These are phyloP conservation scores for Epizoanthus ramosus DNA, from an alignment of 92 coral and sea anemone species.

Conservation along the genomic window DNA sequence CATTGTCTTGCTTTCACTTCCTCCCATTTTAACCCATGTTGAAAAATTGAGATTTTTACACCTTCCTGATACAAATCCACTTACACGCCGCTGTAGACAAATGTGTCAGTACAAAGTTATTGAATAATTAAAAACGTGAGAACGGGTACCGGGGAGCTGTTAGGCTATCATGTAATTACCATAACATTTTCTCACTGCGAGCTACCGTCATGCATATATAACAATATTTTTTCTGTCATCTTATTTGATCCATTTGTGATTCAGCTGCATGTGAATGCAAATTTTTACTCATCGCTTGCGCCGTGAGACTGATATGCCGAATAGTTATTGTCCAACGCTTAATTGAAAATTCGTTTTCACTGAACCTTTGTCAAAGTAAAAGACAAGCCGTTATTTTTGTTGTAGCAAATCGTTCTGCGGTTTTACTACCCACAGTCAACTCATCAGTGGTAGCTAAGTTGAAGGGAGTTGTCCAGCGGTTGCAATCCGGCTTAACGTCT, in stretches of 20 bases:
- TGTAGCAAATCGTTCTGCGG: too few relatives aligned
- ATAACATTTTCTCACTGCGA: constrained; percentile 29
- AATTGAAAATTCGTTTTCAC: too few relatives aligned
- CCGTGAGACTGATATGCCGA: too few relatives aligned
- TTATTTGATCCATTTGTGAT: neutral
- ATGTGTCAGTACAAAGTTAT: constrained; percentile 13
- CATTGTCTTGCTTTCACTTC: constrained; percentile 32
- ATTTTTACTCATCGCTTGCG: too few relatives aligned
- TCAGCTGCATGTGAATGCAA: too few relatives aligned
- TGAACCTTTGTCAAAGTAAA: too few relatives aligned
- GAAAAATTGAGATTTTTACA: constrained; percentile 10
- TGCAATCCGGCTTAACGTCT: too few relatives aligned
- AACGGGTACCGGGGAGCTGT: constrained; percentile 20
- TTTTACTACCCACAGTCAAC: too few relatives aligned
- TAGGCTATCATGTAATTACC: constrained; percentile 14
- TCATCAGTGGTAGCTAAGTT: too few relatives aligned
- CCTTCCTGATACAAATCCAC: neutral
- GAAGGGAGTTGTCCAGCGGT: too few relatives aligned
- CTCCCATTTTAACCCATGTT: constrained; percentile 45
- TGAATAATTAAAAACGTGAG: constrained; percentile 33
- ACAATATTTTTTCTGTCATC: neutral
- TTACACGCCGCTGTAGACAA: constrained; percentile 10
- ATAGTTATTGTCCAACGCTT: too few relatives aligned
- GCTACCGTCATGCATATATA: constrained; percentile 3
- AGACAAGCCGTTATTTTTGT: too few relatives aligned